Percentiles rank a stretch among this genome's conserved stretches.
Conservation (phyloP, 2,113 vertebrate species). For the Calidris pugnax region DNA sequence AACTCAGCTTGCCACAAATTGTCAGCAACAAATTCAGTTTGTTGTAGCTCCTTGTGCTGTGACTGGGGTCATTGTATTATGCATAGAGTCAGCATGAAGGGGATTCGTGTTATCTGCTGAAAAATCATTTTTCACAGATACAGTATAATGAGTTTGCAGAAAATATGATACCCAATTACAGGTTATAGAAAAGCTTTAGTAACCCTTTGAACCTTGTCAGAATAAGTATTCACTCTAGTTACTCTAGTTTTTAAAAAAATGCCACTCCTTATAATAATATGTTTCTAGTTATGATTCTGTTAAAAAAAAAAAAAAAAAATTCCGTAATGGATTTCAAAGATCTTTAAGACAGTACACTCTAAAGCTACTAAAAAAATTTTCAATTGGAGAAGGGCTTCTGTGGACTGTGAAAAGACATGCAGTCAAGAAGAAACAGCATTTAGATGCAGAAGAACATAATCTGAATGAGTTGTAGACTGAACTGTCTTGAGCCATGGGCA, state of each 20-base stretch:
- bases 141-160: not conserved
- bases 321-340: not conserved
- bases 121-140: conserved; percentile 21
- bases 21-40: not conserved
- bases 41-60: not conserved
- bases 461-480: not conserved
- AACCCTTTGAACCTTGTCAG: not conserved
- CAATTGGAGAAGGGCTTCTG: not conserved
- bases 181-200: not conserved
- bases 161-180: conserved; percentile 4
- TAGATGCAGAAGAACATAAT: not conserved
- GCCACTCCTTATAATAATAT: not conserved
- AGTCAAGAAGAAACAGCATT: not conserved
- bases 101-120: not conserved
- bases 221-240: not conserved
- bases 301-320: not conserved
- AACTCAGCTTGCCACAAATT: not conserved
- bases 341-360: not conserved
- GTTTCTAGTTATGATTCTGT: not conserved
- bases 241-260: not conserved
- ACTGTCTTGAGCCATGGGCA: not conserved
- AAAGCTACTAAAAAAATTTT: not conserved
- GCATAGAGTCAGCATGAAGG: not conserved
- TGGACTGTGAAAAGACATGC: not conserved
- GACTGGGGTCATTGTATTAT: not conserved